Evolutionary conservation across 1,140 invertebrate genomes (phyloP).

Genomic region (Sinonovacula constricta): DNA sequence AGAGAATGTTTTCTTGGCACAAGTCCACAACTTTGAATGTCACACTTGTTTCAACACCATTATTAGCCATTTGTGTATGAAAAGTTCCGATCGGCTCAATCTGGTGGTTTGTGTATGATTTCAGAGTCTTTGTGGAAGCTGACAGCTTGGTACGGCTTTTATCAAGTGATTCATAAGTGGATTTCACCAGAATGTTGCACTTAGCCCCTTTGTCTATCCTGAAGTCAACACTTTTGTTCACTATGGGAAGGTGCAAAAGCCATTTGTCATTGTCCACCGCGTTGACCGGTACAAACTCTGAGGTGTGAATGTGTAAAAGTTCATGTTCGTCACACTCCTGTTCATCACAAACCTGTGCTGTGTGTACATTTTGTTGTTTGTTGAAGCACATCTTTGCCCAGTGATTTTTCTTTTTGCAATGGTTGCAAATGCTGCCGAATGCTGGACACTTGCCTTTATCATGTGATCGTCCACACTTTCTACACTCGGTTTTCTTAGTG

Average conservation of each 20-base stretch:
- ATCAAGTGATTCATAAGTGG: not conserved
- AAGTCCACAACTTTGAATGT: constrained; percentile 13
- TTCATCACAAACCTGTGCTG: not conserved
- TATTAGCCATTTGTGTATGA: not conserved
- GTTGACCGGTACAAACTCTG: not conserved
- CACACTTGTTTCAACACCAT: not conserved
- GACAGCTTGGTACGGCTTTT: not conserved
- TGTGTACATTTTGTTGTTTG: not conserved
- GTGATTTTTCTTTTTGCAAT: constrained; percentile 44
- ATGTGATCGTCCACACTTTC: constrained; percentile 11
- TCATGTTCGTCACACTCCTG: too few species aligned
- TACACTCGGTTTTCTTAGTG: not conserved
- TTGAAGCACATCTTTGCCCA: constrained; percentile 38
- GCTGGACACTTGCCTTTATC: constrained; percentile 29
- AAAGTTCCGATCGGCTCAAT: constrained; percentile 14
- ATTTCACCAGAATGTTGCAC: constrained; percentile 31
- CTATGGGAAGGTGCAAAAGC: constrained; percentile 2
- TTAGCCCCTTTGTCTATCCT: constrained; percentile 45
- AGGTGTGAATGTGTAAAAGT: constrained; percentile 5
- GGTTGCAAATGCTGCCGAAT: constrained; percentile 32
- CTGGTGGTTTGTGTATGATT: constrained; percentile 7
- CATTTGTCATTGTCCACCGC: constrained; percentile 2
- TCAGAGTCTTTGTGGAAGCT: not conserved
- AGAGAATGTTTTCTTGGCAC: too few species aligned
- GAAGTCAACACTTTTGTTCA: constrained; percentile 17